Evolutionary conservation across 2,113 vertebrate genomes (phyloP).

Genomic region (Ranitomeya imitator): DNA sequence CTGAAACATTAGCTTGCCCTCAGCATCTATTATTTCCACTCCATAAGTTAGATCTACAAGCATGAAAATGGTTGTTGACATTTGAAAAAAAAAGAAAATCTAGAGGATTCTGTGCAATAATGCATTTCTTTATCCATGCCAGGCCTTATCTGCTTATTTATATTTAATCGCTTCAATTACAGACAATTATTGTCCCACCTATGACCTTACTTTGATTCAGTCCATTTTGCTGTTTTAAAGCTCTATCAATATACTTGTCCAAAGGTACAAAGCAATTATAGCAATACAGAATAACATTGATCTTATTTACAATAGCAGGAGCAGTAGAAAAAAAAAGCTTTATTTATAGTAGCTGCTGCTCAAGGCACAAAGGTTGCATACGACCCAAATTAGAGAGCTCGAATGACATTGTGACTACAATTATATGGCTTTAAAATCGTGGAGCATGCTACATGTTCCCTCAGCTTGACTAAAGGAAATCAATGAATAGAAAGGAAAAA

Average conservation of each 20-base stretch:
- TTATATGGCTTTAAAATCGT: neutral
- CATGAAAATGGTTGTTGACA: constrained; percentile 60
- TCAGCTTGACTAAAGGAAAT: neutral
- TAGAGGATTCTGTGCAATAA: constrained; percentile 40
- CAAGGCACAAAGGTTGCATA: neutral
- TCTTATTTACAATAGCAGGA: neutral
- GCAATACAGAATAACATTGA: constrained; percentile 1
- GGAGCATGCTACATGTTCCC: neutral
- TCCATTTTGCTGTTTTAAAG: neutral
- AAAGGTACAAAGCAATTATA: constrained; percentile 5
- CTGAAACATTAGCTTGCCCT: neutral
- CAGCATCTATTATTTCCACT: constrained; percentile 36
- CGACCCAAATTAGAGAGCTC: neutral
- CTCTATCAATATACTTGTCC: constrained; percentile 19
- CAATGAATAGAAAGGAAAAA: neutral
- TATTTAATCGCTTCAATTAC: neutral
- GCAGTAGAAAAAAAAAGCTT: neutral
- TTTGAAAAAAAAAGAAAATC: constrained; percentile 14
- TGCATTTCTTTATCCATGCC: neutral
- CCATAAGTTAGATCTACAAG: constrained; percentile 21
- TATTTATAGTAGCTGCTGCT: neutral
- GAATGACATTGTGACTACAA: neutral
- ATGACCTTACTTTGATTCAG: neutral
- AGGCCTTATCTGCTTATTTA: neutral
- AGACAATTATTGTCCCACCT: neutral